A percentile compares a stretch with the other conserved stretches of the same genome.
These are phyloP conservation scores for Acrocephalus scirpaceus DNA, from an alignment of 2,797 vertebrate genomes.

Conservation along the genomic window DNA sequence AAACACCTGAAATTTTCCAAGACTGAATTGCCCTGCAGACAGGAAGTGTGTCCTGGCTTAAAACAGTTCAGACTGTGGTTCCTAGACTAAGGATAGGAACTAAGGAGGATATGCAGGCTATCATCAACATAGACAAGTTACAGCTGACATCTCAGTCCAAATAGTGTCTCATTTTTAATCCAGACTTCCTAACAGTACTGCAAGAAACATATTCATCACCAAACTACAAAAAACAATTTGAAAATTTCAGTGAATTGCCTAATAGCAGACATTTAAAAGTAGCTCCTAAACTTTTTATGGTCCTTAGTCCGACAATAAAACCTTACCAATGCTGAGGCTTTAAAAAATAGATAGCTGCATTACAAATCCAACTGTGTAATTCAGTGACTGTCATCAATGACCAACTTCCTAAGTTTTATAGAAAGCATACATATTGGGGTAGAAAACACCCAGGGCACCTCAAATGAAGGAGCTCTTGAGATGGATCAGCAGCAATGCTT, in stretches of 20 bases:
- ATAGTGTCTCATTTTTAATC: slow-evolving; percentile 16
- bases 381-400: neutral
- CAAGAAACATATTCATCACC: slow-evolving; percentile 1
- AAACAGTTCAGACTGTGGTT: neutral
- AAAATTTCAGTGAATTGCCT: neutral
- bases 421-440: neutral
- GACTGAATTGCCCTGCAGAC: neutral
- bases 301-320: neutral
- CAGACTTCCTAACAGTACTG: slow-evolving; percentile 15
- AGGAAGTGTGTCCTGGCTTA: slow-evolving; percentile 9
- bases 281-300: neutral
- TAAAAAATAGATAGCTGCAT: neutral
- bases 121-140: neutral
- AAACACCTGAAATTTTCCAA: slow-evolving; percentile 37
- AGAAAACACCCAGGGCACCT: neutral
- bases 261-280: neutral
- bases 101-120: neutral
- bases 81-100: neutral
- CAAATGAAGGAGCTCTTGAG: neutral
- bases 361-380: neutral
- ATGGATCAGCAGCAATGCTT: neutral
- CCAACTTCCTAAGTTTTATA: neutral
- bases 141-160: slow-evolving; percentile 35
- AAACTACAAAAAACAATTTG: neutral
- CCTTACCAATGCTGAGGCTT: neutral